phyloP scores from a whole-genome alignment of 23 tunicate genomes.

The Ascidia mentula region DNA sequence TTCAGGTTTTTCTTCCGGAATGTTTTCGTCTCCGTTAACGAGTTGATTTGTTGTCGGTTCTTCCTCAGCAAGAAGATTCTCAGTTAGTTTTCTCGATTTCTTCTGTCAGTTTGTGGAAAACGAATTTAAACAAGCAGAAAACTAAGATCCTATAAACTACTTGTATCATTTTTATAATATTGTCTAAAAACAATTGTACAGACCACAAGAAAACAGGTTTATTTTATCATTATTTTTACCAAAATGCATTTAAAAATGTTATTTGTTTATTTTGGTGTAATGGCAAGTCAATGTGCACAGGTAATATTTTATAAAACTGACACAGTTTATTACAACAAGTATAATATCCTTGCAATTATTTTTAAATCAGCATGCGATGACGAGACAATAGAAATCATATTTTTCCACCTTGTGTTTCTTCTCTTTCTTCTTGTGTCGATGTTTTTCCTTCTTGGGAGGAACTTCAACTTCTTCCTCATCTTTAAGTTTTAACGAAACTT shows the following conservation, averaged over 20 bases:
- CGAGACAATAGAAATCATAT: no score
- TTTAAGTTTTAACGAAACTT: background rate
- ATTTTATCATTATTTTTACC: no score
- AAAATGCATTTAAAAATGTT: no score
- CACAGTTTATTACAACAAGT: no score
- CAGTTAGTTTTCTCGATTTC: background rate
- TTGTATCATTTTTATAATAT: no score
- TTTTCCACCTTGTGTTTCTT: slow-evolving; percentile 47
- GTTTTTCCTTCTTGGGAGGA: slow-evolving; percentile 22
- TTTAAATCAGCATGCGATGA: no score
- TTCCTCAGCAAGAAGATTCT: slow-evolving; percentile 16
- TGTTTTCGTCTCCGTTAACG: slow-evolving; percentile 7
- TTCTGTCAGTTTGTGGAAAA: background rate
- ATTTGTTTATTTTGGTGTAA: no score
- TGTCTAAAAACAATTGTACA: no score
- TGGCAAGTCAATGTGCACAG: no score
- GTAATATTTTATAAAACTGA: no score
- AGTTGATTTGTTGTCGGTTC: background rate
- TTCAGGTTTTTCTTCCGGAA: background rate
- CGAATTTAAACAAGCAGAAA: background rate
- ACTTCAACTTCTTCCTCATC: slow-evolving; percentile 16
- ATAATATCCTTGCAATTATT: no score
- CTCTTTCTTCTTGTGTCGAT: slow-evolving; percentile 39
- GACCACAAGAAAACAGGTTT: no score
- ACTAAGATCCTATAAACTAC: background rate